Evolutionary conservation across 92 coral and sea anemone species (phyloP), one percentile per base, ranked within the genome.

Genomic region (Paragorgia papillata): DNA sequence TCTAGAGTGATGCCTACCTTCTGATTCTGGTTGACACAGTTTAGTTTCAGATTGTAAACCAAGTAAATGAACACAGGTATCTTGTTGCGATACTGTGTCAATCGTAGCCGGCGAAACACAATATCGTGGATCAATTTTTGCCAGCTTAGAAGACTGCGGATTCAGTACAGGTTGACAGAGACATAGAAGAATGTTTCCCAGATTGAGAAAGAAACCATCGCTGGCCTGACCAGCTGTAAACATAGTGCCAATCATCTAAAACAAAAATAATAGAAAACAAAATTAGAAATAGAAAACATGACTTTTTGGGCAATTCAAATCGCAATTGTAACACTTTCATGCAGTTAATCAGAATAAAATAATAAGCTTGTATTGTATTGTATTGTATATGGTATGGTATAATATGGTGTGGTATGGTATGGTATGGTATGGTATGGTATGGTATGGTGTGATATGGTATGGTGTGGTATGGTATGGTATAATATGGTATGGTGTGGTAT

Each of bases 181-280:
- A 39, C 87, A 77, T 27, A 95, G 82, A 35, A 95, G 79, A n/a
- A 89, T 50, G 44, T 79, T 84, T 27, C 97, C 87, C 27, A 95
- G 91, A 83, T 95, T 95, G 49, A 95, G 85, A 67, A 95, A 95
- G 80, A 91, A 95, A 15, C 97, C 97, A 78, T 95, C 97, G 41
- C 90, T 85, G 14, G 99, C 97, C 62, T 86, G 85, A 17, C 88
- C 79, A 0, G 86, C 65, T 43, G 86, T 87, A 70, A 92, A 83
- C 31, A 90, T 69, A 69, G 91, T 88, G 0, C 92, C 82, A 89
- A 89, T 89, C 90, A 95, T 95, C 99, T 95, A 75, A 31, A 28
- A 44, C 26, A 49, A 20, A 28, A 55, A 69, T 39, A 7, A 18
- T 26, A 60, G 1, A 37, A 37, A n/a, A n/a, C n/a, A n/a, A n/a